phyloP scores from a whole-genome alignment of 2,113 vertebrate genomes.

The Poecile atricapillus region DNA sequence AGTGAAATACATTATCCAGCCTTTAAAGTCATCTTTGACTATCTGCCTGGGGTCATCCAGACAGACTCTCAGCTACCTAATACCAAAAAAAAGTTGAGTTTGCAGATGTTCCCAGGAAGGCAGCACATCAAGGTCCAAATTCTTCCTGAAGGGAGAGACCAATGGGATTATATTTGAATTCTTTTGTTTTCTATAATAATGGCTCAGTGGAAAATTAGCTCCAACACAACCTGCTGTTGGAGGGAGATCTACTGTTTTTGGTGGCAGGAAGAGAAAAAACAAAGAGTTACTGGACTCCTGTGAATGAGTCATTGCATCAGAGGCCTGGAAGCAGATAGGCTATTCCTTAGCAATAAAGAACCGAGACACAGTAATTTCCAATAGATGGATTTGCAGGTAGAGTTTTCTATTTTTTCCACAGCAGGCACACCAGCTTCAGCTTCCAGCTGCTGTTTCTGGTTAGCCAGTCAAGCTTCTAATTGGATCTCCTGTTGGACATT shows the following conservation, averaged over 20 bases:
- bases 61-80: background rate
- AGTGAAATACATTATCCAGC: slow-evolving; percentile 61
- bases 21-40: slow-evolving; percentile 62
- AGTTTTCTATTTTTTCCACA: slow-evolving; percentile 21
- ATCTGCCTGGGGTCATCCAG: slow-evolving; percentile 48
- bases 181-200: background rate
- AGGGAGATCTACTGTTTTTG: background rate
- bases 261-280: background rate
- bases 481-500: slow-evolving; percentile 1
- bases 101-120: background rate
- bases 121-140: background rate
- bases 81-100: background rate
- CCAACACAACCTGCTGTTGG: background rate
- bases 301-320: background rate
- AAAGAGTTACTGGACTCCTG: background rate
- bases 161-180: background rate
- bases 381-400: background rate
- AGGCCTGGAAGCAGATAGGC: background rate
- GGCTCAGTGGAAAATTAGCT: background rate
- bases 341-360: slow-evolving; percentile 20
- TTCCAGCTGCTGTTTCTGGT: background rate
- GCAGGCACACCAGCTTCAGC: background rate
- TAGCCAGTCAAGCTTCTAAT: slow-evolving; percentile 27
- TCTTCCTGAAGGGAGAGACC: background rate
- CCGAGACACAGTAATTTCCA: background rate